phyloP scores from a whole-genome alignment of 2,797 vertebrate species.

The Paramormyrops hopkinsi region DNA sequence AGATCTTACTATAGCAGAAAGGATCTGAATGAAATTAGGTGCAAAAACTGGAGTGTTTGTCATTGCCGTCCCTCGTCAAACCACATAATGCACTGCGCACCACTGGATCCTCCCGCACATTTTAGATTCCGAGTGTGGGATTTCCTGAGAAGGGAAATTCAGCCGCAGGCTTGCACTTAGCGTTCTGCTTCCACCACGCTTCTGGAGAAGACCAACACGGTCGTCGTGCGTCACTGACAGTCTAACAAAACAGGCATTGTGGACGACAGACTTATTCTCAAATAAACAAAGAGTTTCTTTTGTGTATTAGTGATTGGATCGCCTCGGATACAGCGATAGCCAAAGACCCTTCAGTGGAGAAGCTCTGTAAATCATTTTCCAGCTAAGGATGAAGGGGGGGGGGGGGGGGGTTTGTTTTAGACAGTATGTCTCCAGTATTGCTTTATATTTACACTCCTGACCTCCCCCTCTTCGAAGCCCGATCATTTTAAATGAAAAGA shows the following conservation, averaged over 20 bases:
- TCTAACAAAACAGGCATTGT: neutral
- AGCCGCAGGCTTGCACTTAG: neutral
- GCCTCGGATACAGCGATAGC: neutral
- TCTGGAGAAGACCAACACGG: neutral
- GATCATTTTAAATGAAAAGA: conserved; percentile 22
- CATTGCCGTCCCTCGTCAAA: neutral
- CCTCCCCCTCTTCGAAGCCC: neutral
- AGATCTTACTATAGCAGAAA: neutral
- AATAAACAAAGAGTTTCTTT: neutral
- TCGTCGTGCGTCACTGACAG: neutral
- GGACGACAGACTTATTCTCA: neutral
- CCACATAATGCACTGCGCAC: neutral
- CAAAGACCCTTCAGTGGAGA: neutral
- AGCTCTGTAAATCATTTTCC: conserved; percentile 26
- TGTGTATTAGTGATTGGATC: neutral
- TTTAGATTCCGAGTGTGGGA: neutral
- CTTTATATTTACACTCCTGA: conserved; percentile 25
- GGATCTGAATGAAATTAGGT: neutral
- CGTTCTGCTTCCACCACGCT: neutral
- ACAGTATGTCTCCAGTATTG: neutral
- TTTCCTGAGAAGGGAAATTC: neutral
- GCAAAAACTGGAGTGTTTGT: neutral
- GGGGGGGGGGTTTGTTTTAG: conserved; percentile 8
- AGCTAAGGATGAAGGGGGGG: neutral
- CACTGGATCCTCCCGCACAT: neutral